Base-by-base conservation (phyloP, 2,797 vertebrate species). In the Halcyon smyrnensis region DNA sequence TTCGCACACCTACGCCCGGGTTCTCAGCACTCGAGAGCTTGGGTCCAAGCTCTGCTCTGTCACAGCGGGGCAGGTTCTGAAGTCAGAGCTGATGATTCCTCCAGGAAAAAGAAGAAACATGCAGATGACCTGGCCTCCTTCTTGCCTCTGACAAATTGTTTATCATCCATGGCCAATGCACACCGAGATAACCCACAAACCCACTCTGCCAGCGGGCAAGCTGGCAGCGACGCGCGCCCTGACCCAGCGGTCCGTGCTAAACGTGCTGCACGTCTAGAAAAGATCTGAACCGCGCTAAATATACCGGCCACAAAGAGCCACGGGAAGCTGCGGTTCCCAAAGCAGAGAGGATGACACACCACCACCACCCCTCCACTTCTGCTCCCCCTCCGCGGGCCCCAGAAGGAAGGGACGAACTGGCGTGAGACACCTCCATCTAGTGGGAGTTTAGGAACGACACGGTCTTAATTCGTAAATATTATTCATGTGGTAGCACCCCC, bases 121-220 rank as follows among this genome's bases (percentile, higher is more conserved):
- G 68, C 43, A 51, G 34, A n/a, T 7, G 46, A 18, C 3, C 19
- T 60, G 62, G 50, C 21, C 21, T 56, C 28, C 27, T 34, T 75
- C 53, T 79, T 39, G 32, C 27, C n/a, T 77, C 32, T 48, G 60
- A 48, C 45, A 64, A 79, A 53, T 23, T 2, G 34, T 37, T 67
- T 25, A 8, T 60, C 37, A 19, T 27, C 56, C 68, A 21, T 56
- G 59, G 23, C 45, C 1, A 3, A 11, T 15, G 45, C 2, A 0
- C 20, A 4, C 36, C 0, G 8, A 20, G 2, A 32, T 8, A 20
- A 3, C 36, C 59, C 50, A 17, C 50, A 30, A 34, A 73, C 14
- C 25, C 19, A 8, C 59, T 1, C 3, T 27, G 17, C n/a, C n/a
- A 36, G 45, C 65, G 10, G 45, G 24, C 32, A 8, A 27, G 12